Conservation (phyloP, 2,113 vertebrate species). For the Motacilla tschutschensis region DNA sequence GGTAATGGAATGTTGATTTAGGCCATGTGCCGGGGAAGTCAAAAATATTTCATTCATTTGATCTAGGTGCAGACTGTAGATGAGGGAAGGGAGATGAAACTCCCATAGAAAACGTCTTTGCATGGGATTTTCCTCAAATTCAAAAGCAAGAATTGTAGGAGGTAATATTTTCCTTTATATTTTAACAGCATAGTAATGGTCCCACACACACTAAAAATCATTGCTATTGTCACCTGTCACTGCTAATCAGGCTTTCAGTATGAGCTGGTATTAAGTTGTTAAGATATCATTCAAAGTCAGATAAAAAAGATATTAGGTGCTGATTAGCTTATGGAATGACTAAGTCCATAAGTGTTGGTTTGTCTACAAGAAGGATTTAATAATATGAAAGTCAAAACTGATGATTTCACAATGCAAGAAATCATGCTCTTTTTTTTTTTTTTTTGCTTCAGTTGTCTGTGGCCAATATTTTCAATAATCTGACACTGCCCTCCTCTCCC, state of each 20-base stretch:
- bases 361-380: conserved; percentile 30
- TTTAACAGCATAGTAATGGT: conserved; percentile 9
- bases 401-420: neutral
- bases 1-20: neutral
- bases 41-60: neutral
- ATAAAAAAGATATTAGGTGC: neutral
- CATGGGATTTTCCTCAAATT: neutral
- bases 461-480: neutral
- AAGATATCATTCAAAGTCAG: conserved; percentile 37
- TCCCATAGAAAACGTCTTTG: neutral
- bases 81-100: neutral
- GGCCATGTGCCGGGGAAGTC: neutral
- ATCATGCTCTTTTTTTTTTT: neutral
- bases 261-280: conserved; percentile 16
- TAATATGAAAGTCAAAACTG: conserved; percentile 1
- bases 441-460: neutral
- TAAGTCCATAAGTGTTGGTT: conserved; percentile 13
- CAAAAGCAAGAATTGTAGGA: conserved; percentile 14
- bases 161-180: conserved; percentile 26
- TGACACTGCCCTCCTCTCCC: neutral
- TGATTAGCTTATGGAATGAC: conserved; percentile 36
- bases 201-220: neutral
- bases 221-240: conserved; percentile 29
- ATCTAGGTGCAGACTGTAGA: neutral
- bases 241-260: conserved; percentile 14